Conservation (phyloP, 1,140 invertebrate species). For the Armadillidium nasatum region DNA sequence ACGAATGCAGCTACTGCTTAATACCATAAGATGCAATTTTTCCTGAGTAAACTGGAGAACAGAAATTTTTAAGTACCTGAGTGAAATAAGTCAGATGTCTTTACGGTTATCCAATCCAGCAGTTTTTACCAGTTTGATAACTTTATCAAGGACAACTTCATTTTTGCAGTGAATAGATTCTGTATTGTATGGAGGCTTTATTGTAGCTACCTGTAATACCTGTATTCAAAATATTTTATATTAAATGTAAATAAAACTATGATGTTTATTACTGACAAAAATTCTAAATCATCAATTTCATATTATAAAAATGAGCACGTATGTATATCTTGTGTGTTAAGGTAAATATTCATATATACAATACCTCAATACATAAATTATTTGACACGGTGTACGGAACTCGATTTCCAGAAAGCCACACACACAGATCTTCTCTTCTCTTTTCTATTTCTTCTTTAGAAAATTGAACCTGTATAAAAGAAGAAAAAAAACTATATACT, state of each 20-base stretch:
- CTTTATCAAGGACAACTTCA: conserved; percentile 28
- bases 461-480: conserved; percentile 3
- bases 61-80: too few relatives aligned
- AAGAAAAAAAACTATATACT: not conserved
- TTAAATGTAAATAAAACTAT: not conserved
- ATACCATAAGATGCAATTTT: too few relatives aligned
- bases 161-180: conserved; percentile 24
- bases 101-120: not conserved
- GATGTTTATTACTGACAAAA: not conserved
- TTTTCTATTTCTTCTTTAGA: conserved; percentile 22
- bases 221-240: not conserved
- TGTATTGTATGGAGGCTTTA: conserved; percentile 17
- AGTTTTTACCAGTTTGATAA: conserved; percentile 15
- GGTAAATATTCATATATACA: too few relatives aligned
- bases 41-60: too few relatives aligned
- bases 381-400: conserved; percentile 24
- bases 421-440: conserved; percentile 23
- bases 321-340: too few relatives aligned
- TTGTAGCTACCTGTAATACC: conserved; percentile 26
- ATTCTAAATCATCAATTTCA: too few relatives aligned
- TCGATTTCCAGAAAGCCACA: conserved; percentile 27
- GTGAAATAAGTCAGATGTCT: not conserved
- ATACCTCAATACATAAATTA: conserved; percentile 8
- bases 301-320: too few relatives aligned
- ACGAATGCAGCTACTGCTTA: too few relatives aligned